Percentiles rank a stretch among this genome's conserved stretches.
phyloP scores from a whole-genome alignment of 2,888 invertebrate species.

The Punctoribates punctum region DNA sequence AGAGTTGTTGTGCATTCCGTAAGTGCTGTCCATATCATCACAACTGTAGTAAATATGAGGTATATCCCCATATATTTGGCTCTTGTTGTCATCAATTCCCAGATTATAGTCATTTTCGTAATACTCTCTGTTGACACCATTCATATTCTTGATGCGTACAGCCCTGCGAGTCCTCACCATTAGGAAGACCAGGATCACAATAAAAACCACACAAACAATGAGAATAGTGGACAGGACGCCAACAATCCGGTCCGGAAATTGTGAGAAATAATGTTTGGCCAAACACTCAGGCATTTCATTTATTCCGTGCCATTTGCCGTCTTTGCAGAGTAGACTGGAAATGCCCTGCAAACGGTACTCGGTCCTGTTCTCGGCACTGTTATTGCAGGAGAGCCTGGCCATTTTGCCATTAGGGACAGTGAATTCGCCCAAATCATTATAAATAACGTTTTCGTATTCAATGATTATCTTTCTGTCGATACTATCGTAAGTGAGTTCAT shows the following conservation, averaged over 20 bases:
- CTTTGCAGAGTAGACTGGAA: not conserved
- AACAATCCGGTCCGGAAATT: not conserved
- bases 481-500: not conserved
- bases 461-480: not conserved
- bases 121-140: not conserved
- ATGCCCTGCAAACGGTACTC: constrained; percentile 1
- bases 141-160: not conserved
- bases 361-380: not conserved
- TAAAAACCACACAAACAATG: not conserved
- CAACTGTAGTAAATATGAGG: not conserved
- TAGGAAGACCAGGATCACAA: not conserved
- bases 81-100: not conserved
- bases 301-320: constrained; percentile 24
- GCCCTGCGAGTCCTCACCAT: not conserved
- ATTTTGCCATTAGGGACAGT: not conserved
- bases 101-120: not conserved
- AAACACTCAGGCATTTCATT: not conserved
- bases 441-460: not conserved
- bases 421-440: not conserved
- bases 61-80: not conserved
- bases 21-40: not conserved
- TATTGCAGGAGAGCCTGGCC: not conserved
- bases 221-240: not conserved
- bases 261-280: not conserved
- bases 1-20: not conserved